Evolutionary conservation across 2,113 vertebrate species (phyloP), one percentile per base, ranked within the genome.

Genomic region (Plecturocebus donacophilus): DNA sequence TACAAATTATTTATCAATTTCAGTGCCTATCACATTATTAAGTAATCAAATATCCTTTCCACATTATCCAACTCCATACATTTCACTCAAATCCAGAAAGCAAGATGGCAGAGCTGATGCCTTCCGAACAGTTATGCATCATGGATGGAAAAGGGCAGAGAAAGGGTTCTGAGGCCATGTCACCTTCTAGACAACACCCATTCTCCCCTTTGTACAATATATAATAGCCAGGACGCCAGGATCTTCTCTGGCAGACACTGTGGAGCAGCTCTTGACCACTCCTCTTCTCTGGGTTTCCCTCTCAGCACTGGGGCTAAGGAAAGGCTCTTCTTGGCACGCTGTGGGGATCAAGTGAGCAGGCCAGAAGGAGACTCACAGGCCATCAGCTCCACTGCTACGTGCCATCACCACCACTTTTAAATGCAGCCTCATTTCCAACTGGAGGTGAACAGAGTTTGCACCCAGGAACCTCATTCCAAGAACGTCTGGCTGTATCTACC

Each of bases 321-420:
- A 61, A 32, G 25, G 30, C 25, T 40, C 45, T 54, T 14, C 20
- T 12, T n/a, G 38, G 40, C 30, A n/a, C 0, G 0, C 35, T 0
- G 21, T 14, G 77, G 64, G 38, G 19, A 23, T 7, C n/a, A 52
- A 70, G 40, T 1, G 8, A 17, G 12, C 14, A 52, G 19, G 7
- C 8, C 0, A 0, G 20, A 90, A 42, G 27, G 32, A 47, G 47
- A 52, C 17, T 30, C 8, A 9, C 0, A 2, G 52, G 49, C 23
- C 9, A 0, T 13, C 30, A 61, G 32, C 16, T 40, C 14, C 21
- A 16, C 23, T 42, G 2, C 23, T 7, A 13, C 2, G 0, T 38
- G 75, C 5, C 20, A 10, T n/a, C 27, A 4, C 1, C 19, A 5
- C 27, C 19, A 4, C 54, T 49, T 82, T 47, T 64, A 4, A 13